Evolutionary conservation across 2,888 invertebrate genomes (phyloP).

Genomic region (Lasioglossum leucozonium): DNA sequence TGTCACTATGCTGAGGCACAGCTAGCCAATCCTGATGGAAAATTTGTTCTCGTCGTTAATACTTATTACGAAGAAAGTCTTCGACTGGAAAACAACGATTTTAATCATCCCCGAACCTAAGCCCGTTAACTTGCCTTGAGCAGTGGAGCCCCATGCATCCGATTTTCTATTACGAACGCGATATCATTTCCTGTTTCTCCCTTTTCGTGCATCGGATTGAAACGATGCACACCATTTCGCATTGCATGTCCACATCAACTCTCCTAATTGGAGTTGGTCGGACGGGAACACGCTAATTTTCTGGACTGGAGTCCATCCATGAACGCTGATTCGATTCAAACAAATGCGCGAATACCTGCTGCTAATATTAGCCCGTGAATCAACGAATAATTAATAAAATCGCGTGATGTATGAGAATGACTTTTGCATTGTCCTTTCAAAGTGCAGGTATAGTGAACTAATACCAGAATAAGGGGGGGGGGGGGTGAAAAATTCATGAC

Average conservation of each 20-base stretch:
- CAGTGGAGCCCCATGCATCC: neutral
- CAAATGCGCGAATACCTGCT: conserved; percentile 31
- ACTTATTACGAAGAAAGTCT: neutral
- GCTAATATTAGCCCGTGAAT: conserved; percentile 30
- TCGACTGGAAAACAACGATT: neutral
- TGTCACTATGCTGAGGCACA: neutral
- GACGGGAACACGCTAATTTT: conserved; percentile 54
- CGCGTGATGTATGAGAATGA: conserved; percentile 31
- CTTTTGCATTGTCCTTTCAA: neutral
- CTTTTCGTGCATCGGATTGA: conserved; percentile 38
- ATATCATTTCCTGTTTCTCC: conserved; percentile 56
- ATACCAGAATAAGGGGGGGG: no score
- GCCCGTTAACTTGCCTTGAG: neutral
- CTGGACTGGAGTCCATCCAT: conserved; percentile 15
- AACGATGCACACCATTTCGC: conserved; percentile 31
- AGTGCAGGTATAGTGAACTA: neutral
- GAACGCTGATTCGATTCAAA: conserved; percentile 22
- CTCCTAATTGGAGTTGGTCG: conserved; percentile 48
- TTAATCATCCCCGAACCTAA: neutral
- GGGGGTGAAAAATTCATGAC: neutral
- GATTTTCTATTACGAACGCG: conserved; percentile 53
- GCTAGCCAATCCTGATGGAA: neutral
- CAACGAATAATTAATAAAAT: conserved; percentile 43
- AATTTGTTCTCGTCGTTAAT: neutral
- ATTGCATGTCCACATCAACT: conserved; percentile 53